phyloP scores from a whole-genome alignment of 1,140 invertebrate species.

The Whitmania pigra region DNA sequence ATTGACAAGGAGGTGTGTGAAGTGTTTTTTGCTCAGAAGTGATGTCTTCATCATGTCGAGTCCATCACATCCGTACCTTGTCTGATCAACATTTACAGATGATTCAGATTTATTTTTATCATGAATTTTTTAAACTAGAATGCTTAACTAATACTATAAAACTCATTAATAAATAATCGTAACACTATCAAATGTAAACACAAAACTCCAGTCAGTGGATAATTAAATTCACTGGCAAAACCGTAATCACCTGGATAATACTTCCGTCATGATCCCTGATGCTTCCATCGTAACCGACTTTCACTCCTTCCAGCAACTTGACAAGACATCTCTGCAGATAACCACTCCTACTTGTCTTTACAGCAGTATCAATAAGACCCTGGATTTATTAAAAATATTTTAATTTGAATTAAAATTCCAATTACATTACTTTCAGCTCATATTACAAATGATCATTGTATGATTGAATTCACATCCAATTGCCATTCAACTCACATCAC shows the following conservation, averaged over 20 bases:
- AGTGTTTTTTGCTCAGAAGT: conserved; percentile 64
- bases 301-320: conserved; percentile 90
- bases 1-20: conserved; percentile 71
- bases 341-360: conserved; percentile 85
- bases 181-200: no score
- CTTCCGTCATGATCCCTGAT: conserved; percentile 85
- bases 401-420: background rate
- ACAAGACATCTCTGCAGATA: conserved; percentile 95
- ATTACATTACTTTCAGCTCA: background rate
- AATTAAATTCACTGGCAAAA: background rate
- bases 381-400: conserved; percentile 31
- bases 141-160: background rate
- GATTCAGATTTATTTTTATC: background rate
- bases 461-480: no score
- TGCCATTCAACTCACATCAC: conserved; percentile 55
- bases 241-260: conserved; percentile 67
- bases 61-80: conserved; percentile 95
- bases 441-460: no score
- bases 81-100: conserved; percentile 41
- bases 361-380: conserved; percentile 59
- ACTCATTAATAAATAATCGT: background rate
- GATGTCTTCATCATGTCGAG: conserved; percentile 76
- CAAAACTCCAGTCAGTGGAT: no score
- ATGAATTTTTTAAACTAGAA: background rate
- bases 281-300: conserved; percentile 78